Evolutionary conservation across 2,888 invertebrate species (phyloP).

Genomic region (Meloe dianella): DNA sequence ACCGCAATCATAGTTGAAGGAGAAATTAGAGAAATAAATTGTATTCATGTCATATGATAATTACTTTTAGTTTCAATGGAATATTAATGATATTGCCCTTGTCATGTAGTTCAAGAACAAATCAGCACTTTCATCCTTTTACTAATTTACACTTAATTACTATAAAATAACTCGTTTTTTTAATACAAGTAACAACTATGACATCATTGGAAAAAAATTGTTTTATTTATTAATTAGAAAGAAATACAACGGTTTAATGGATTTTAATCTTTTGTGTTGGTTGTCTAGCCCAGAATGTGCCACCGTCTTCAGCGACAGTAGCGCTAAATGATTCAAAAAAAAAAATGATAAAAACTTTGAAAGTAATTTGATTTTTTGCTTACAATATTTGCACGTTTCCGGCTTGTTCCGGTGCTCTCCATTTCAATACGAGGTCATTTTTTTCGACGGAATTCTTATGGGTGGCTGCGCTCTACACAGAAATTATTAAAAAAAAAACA

Average conservation of each 20-base stretch:
- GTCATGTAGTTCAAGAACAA: conserved; percentile 24
- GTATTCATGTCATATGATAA: background rate
- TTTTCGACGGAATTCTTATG: conserved; percentile 71
- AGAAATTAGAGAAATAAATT: background rate
- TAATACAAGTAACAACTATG: background rate
- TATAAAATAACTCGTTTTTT: background rate
- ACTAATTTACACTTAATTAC: background rate
- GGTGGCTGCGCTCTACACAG: conserved; percentile 69
- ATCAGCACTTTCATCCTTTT: background rate
- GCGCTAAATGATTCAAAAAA: conserved; percentile 58
- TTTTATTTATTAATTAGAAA: background rate
- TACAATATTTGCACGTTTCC: conserved; percentile 71
- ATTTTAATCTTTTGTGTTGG: conserved; percentile 69
- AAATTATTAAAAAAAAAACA: conserved; percentile 16
- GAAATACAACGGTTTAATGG: conserved; percentile 28
- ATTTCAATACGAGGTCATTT: conserved; percentile 64
- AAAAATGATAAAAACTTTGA: conserved; percentile 29
- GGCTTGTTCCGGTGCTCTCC: conserved; percentile 70
- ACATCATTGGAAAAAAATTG: background rate
- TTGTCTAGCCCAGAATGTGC: conserved; percentile 73
- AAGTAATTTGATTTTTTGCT: conserved; percentile 34
- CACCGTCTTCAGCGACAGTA: conserved; percentile 73
- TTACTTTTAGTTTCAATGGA: background rate
- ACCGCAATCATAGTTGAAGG: conserved; percentile 29
- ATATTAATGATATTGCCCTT: conserved; percentile 19